Evolutionary conservation across 2,888 invertebrate species (phyloP).

Genomic region (Drosophila aldrichi): DNA sequence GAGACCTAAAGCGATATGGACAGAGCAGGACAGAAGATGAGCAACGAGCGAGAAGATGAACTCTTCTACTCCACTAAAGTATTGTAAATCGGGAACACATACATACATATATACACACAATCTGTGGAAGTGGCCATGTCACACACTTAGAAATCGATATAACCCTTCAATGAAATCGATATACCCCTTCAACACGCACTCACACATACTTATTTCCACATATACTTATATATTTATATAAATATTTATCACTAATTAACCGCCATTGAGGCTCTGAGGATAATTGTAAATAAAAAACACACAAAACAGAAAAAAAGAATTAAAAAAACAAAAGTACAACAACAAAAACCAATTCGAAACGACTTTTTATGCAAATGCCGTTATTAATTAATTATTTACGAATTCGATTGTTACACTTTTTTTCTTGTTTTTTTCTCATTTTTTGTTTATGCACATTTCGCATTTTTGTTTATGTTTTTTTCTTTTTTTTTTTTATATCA

Average conservation of each 20-base stretch:
- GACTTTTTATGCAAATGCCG: conserved; percentile 39
- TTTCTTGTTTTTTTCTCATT: not conserved
- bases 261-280: conserved; percentile 2
- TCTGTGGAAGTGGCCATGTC: too few relatives aligned
- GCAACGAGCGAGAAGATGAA: too few relatives aligned
- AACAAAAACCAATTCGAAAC: not conserved
- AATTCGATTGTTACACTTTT: conserved; percentile 2
- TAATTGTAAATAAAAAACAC: not conserved
- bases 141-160: not conserved
- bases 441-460: conserved; percentile 14
- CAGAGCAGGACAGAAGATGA: not conserved
- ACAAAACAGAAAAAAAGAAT: conserved; percentile 1
- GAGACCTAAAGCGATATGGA: not conserved
- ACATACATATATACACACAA: not conserved
- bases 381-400: conserved; percentile 34
- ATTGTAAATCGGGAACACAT: not conserved
- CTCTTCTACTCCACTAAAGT: not conserved
- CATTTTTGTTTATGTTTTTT: conserved; percentile 6
- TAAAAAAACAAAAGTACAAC: not conserved
- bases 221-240: not conserved
- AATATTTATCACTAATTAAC: conserved; percentile 5
- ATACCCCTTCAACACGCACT: not conserved
- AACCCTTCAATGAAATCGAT: not conserved
- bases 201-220: too few relatives aligned
- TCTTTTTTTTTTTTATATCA: not conserved